Conservation (phyloP, 2,888 invertebrate genomes). For the Aspidapion aeneum region DNA sequence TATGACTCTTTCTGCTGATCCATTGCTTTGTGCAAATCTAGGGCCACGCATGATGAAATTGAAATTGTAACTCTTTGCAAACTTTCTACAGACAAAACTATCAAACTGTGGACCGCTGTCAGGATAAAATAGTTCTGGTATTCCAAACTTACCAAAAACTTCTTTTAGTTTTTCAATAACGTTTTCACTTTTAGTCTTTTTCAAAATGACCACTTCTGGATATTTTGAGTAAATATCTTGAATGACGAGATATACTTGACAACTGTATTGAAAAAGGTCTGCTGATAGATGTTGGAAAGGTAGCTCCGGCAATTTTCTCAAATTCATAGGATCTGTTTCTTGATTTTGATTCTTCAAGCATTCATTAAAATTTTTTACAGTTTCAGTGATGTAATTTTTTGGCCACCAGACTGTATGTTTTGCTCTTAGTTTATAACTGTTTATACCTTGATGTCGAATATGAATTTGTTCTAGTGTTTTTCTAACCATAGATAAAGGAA, state of each 20-base stretch:
- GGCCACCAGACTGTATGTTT: not conserved
- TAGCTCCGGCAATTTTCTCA: not conserved
- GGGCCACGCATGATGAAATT: not conserved
- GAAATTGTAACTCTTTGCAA: not conserved
- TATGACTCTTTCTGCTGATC: not conserved
- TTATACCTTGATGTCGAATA: not conserved
- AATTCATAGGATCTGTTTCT: not conserved
- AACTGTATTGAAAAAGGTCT: not conserved
- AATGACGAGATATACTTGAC: not conserved
- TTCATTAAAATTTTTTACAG: not conserved
- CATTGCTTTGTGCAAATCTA: not conserved
- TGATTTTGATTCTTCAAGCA: not conserved
- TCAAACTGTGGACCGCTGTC: not conserved
- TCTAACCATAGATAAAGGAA: not conserved
- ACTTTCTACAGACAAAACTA: not conserved
- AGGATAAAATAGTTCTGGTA: not conserved
- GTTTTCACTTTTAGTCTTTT: not conserved
- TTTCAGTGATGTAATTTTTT: not conserved
- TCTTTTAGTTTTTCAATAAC: not conserved
- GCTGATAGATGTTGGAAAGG: not conserved
- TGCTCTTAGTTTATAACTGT: not conserved
- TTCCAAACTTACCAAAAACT: too few species aligned
- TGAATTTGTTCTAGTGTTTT: not conserved
- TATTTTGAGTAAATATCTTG: not conserved
- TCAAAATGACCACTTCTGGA: not conserved